Evolutionary conservation across 2,797 vertebrate species (phyloP).

Genomic region (Sphenopsis melanotis): DNA sequence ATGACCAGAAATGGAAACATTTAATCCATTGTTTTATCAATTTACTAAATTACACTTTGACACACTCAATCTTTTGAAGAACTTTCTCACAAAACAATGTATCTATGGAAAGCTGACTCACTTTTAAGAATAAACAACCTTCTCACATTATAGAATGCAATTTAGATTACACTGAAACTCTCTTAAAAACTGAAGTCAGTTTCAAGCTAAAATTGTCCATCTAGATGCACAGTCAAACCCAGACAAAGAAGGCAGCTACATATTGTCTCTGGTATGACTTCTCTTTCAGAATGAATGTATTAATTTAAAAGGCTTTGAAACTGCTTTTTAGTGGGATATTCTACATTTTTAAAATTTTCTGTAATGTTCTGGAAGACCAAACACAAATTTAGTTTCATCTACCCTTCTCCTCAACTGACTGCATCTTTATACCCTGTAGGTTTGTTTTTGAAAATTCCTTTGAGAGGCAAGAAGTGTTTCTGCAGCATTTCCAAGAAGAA

Average conservation of each 20-base stretch:
- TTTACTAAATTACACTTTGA: not conserved
- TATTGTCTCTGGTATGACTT: not conserved
- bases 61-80: not conserved
- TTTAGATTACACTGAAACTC: not conserved
- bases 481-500: not conserved
- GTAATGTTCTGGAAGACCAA: not conserved
- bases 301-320: not conserved
- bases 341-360: not conserved
- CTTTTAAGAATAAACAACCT: not conserved
- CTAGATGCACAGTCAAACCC: not conserved
- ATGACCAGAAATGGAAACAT: not conserved
- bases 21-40: not conserved
- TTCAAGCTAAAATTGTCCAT: not conserved
- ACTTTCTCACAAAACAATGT: not conserved
- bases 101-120: not conserved
- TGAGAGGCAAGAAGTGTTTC: not conserved
- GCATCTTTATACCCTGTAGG: not conserved
- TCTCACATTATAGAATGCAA: not conserved
- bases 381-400: not conserved
- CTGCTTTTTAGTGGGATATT: not conserved
- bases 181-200: not conserved
- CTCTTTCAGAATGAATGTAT: not conserved
- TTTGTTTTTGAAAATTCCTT: not conserved
- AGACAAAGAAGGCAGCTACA: not conserved
- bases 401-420: not conserved